phyloP scores from a whole-genome alignment of 30 jellyfish, hydroid and myxozoan species.

The Chironex yamaguchii region DNA sequence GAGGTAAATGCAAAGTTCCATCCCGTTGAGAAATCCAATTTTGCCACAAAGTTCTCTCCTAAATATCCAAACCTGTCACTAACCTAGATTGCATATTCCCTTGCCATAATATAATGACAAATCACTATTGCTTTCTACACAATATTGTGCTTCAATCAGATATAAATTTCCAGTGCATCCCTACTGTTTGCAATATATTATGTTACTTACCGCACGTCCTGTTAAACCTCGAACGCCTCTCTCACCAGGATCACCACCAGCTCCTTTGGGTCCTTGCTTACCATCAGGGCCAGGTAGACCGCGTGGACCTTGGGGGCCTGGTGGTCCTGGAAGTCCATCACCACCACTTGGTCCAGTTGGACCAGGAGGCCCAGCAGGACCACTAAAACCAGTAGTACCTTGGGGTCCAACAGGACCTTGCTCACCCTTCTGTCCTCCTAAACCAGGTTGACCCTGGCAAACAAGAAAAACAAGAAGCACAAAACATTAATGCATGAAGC shows the following conservation, averaged over 20 bases:
- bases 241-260: conserved; percentile 77
- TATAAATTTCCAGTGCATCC: no score
- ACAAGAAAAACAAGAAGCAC: neutral
- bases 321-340: conserved; percentile 5
- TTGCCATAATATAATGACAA: no score
- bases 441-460: neutral
- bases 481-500: no score
- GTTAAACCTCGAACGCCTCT: conserved; percentile 87
- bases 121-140: no score
- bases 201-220: neutral
- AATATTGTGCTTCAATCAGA: no score
- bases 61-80: neutral
- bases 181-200: no score
- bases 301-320: conserved; percentile 50
- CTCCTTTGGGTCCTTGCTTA: conserved; percentile 73
- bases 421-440: conserved; percentile 60
- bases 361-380: conserved; percentile 72
- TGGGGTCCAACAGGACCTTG: conserved; percentile 29
- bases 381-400: conserved; percentile 41
- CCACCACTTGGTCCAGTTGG: conserved; percentile 68
- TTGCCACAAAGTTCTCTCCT: no score
- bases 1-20: no score
- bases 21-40: no score
- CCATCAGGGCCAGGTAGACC: conserved; percentile 66
- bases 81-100: neutral